These are phyloP conservation scores for Urechis unicinctus DNA, from an alignment of 2,888 invertebrate genomes.

Conservation along the genomic window DNA sequence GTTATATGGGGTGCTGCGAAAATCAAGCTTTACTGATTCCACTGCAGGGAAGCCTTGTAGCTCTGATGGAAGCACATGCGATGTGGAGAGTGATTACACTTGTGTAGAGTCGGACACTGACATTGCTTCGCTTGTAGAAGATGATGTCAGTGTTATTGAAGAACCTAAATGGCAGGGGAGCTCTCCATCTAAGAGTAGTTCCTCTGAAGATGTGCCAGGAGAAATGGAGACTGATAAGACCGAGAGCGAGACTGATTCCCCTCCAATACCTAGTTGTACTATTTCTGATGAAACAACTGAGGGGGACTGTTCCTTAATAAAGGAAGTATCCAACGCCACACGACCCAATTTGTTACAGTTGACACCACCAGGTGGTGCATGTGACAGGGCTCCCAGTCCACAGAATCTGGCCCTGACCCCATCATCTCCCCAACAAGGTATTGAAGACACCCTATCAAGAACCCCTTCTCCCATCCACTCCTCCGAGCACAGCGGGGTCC, in stretches of 20 bases:
- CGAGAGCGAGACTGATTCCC: not conserved
- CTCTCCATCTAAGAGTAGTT: too few species aligned
- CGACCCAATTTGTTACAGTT: not conserved
- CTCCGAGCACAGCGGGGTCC: too few species aligned
- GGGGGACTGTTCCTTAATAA: not conserved
- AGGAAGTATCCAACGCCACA: not conserved
- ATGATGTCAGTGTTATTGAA: not conserved
- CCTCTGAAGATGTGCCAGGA: too few species aligned
- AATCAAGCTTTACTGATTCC: not conserved
- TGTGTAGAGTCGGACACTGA: not conserved
- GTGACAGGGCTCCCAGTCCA: not conserved
- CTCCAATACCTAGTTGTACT: too few species aligned
- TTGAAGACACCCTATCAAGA: too few species aligned
- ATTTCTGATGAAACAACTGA: too few species aligned
- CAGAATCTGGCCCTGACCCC: not conserved
- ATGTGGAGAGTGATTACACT: conserved; percentile 1
- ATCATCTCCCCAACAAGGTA: not conserved
- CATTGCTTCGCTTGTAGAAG: not conserved
- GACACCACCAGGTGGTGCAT: too few species aligned
- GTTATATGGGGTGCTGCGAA: too few species aligned
- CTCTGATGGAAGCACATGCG: not conserved
- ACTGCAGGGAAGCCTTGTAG: not conserved
- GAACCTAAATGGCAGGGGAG: not conserved
- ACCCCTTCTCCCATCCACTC: too few species aligned
- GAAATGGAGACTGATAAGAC: too few species aligned